Conservation (phyloP, 2,113 vertebrate genomes). For the Cichladusa arquata region DNA sequence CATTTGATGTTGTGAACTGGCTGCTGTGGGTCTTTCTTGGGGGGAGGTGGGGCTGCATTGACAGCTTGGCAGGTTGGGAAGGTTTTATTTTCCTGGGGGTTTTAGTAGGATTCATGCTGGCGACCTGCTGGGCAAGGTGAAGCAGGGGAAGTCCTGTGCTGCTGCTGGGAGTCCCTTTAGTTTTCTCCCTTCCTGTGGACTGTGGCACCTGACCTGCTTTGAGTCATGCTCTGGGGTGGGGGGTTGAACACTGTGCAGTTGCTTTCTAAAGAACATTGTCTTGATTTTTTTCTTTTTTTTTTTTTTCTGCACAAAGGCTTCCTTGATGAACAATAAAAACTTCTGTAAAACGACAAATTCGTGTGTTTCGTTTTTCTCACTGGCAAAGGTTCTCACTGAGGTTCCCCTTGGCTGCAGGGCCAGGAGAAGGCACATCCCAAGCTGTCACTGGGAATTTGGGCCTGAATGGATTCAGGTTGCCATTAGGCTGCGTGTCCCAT, state of each 20-base stretch:
- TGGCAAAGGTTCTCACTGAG: rapidly evolving
- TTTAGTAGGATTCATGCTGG: neutral
- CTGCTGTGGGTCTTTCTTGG: neutral
- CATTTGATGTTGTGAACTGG: neutral
- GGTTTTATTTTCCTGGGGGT: neutral
- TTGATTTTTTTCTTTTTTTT: neutral
- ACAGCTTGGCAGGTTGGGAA: neutral
- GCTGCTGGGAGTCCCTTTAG: neutral
- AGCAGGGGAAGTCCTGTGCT: neutral
- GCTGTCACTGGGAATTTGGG: neutral
- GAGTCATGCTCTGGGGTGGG: neutral
- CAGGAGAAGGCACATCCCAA: neutral
- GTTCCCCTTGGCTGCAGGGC: neutral
- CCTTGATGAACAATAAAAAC: conserved; percentile 69
- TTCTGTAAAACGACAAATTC: neutral
- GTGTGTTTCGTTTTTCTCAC: rapidly evolving
- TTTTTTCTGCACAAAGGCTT: conserved; percentile 51
- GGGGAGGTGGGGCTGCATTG: neutral
- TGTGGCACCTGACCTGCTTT: neutral
- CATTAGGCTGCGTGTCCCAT: neutral
- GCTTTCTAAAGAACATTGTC: conserved; percentile 55
- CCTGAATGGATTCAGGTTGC: neutral
- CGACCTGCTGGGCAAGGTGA: rapidly evolving
- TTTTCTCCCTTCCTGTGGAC: conserved; percentile 6
- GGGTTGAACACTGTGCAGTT: conserved; percentile 19